Evolutionary conservation across 1,140 invertebrate genomes (phyloP).

Genomic region (Drosophila azteca): DNA sequence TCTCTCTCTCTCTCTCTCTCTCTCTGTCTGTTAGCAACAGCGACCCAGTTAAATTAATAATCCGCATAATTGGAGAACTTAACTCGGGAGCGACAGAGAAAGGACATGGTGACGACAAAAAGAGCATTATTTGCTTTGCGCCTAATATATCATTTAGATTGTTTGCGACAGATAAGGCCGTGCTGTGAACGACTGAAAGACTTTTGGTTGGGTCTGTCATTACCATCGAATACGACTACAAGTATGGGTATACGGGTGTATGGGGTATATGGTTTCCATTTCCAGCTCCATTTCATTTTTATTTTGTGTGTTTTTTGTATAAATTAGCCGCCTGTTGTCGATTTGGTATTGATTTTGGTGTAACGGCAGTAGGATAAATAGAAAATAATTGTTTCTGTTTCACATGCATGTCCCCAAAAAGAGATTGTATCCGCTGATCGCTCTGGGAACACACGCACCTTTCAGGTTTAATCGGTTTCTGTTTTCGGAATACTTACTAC

Average conservation of each 20-base stretch:
- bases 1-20: too few relatives aligned
- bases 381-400: conserved; percentile 72
- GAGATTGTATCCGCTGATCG: conserved; percentile 30
- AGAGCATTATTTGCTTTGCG: conserved; percentile 83
- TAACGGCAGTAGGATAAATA: conserved; percentile 37
- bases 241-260: conserved; percentile 1
- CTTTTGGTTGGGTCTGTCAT: conserved; percentile 63
- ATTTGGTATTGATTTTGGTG: conserved; percentile 41
- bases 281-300: conserved; percentile 9
- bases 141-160: conserved; percentile 84
- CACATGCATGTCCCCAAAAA: conserved; percentile 61
- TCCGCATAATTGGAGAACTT: conserved; percentile 83
- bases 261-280: conserved; percentile 31
- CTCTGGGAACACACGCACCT: conserved; percentile 65
- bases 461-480: conserved; percentile 3
- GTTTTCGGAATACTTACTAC: background rate
- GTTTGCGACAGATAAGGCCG: conserved; percentile 72
- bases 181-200: conserved; percentile 50
- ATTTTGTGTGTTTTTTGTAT: conserved; percentile 31
- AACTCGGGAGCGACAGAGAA: conserved; percentile 56
- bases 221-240: conserved; percentile 33
- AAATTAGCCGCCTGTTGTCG: conserved; percentile 38
- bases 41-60: conserved; percentile 83
- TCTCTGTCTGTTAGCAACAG: background rate
- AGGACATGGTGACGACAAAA: conserved; percentile 68